Evolutionary conservation across 2,113 vertebrate species (phyloP).

Genomic region (Pterophyllum scalare): DNA sequence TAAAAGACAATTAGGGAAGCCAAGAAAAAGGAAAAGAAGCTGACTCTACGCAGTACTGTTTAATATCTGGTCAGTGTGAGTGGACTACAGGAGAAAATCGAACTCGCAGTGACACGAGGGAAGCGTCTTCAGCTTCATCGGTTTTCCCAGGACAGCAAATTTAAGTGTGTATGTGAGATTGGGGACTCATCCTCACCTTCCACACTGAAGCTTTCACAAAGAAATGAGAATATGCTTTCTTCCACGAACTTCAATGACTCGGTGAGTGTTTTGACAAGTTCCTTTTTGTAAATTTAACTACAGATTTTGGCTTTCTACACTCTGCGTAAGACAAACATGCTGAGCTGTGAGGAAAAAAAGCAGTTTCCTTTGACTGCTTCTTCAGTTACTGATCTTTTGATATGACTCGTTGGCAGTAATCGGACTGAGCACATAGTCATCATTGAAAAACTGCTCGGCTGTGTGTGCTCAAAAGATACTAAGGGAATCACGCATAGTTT

Average conservation of each 20-base stretch:
- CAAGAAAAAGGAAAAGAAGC: not conserved
- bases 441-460: not conserved
- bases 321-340: not conserved
- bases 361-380: not conserved
- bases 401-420: not conserved
- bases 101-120: not conserved
- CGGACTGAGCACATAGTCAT: not conserved
- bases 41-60: not conserved
- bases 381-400: not conserved
- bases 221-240: not conserved
- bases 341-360: not conserved
- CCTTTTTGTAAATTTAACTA: not conserved
- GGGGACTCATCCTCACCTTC: not conserved
- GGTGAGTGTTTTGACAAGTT: constrained; percentile 55
- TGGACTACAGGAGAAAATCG: not conserved
- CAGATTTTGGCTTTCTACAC: not conserved
- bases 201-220: not conserved
- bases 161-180: not conserved
- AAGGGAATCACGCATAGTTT: not conserved
- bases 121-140: not conserved
- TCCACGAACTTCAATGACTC: constrained; percentile 15
- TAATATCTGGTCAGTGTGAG: not conserved
- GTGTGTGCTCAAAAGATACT: not conserved
- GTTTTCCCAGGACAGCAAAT: not conserved
- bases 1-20: not conserved